Conservation (phyloP, 2,888 invertebrate genomes). For the Coleophora flavipennella region DNA sequence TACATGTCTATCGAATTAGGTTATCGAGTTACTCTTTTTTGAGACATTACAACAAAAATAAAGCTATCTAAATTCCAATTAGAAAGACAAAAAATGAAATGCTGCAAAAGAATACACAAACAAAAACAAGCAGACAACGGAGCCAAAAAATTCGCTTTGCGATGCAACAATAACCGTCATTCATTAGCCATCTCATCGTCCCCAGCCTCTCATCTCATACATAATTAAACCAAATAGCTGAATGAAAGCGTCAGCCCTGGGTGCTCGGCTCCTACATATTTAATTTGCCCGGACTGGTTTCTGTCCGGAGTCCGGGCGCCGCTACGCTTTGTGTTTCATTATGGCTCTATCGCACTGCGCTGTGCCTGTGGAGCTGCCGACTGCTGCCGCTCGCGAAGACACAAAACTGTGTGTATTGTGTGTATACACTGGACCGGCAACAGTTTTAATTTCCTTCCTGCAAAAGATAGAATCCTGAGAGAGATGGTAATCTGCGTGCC, state of each 20-base stretch:
- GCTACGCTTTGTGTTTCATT: constrained; percentile 64
- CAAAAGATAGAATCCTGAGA: no score
- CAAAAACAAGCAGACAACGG: no score
- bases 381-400: background rate
- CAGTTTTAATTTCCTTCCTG: no score
- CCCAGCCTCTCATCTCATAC: background rate
- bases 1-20: no score
- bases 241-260: constrained; percentile 29
- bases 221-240: constrained; percentile 1
- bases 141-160: background rate
- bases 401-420: no score
- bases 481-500: no score
- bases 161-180: background rate
- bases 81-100: no score
- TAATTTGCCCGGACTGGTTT: constrained; percentile 70
- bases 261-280: constrained; percentile 67
- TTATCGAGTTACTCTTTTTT: no score
- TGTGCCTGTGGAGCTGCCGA: constrained; percentile 17
- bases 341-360: constrained; percentile 56
- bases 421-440: no score
- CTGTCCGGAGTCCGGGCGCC: constrained; percentile 44
- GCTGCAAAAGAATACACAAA: no score
- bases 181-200: background rate
- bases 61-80: no score
- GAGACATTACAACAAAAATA: no score